phyloP scores from a whole-genome alignment of 2,888 invertebrate genomes.

The Lucinisca nassula region DNA sequence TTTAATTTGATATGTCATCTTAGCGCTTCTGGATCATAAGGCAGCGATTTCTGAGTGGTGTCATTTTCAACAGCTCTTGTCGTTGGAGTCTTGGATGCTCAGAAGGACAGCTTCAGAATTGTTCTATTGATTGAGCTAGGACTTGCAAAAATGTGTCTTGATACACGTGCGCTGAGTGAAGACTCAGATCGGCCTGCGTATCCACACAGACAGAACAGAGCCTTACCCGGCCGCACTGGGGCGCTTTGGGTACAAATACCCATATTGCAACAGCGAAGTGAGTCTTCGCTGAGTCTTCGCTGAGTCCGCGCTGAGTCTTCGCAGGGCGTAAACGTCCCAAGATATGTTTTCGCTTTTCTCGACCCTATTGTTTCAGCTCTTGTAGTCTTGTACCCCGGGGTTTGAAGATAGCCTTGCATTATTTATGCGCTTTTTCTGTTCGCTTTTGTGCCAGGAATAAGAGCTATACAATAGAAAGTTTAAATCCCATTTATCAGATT shows the following conservation, averaged over 20 bases:
- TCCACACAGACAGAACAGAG: too few species aligned
- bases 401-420: not conserved
- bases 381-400: not conserved
- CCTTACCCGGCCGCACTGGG: too few species aligned
- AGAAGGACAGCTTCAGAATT: not conserved
- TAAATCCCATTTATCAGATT: not conserved
- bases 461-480: not conserved
- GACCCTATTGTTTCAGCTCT: not conserved
- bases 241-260: too few species aligned
- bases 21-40: conserved; percentile 59
- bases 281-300: too few species aligned
- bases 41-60: not conserved
- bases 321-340: too few species aligned
- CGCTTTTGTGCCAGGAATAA: not conserved
- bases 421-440: not conserved
- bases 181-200: too few species aligned
- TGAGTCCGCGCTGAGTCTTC: too few species aligned
- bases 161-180: too few species aligned
- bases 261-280: too few species aligned
- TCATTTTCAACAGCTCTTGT: not conserved
- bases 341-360: too few species aligned
- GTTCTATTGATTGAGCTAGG: too few species aligned
- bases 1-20: conserved; percentile 70
- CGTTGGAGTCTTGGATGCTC: not conserved
- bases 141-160: too few species aligned